Evolutionary conservation across 1,140 invertebrate genomes (phyloP).

Genomic region (Carposina sasakii): DNA sequence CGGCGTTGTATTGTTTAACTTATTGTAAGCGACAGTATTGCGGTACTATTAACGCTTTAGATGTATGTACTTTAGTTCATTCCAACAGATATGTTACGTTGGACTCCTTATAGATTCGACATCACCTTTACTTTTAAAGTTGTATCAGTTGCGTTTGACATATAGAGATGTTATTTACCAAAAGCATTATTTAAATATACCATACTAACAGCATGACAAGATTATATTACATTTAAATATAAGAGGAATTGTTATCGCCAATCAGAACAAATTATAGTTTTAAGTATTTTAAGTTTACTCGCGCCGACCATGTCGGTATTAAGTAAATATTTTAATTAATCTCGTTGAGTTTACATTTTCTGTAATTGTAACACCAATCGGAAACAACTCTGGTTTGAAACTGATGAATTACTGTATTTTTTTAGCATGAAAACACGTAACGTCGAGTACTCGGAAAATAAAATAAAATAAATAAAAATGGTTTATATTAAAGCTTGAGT

Average conservation of each 20-base stretch:
- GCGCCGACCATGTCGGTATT: too few relatives aligned
- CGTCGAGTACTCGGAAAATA: too few relatives aligned
- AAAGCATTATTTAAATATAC: conserved; percentile 31
- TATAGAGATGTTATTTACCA: conserved; percentile 33
- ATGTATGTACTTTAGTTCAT: conserved; percentile 57
- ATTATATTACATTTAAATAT: conserved; percentile 31
- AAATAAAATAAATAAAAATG: too few relatives aligned
- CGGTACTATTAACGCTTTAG: conserved; percentile 58
- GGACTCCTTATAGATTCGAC: conserved; percentile 4
- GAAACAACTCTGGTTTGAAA: too few relatives aligned
- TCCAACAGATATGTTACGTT: conserved; percentile 29
- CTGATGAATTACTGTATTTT: too few relatives aligned
- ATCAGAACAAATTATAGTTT: conserved; percentile 44
- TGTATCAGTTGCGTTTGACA: conserved; percentile 27
- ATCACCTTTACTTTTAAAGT: not conserved
- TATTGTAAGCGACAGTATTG: conserved; percentile 61
- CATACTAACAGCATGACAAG: conserved; percentile 60
- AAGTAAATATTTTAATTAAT: too few relatives aligned
- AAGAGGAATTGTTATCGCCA: conserved; percentile 33
- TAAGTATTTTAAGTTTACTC: conserved; percentile 28
- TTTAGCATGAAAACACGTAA: too few relatives aligned
- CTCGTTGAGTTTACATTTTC: not conserved
- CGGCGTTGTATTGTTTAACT: conserved; percentile 46
- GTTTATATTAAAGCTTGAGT: too few relatives aligned
- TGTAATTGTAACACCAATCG: not conserved